These are phyloP conservation scores for Aspidiotus rigidus DNA, from an alignment of 2,888 invertebrate genomes.

Conservation along the genomic window DNA sequence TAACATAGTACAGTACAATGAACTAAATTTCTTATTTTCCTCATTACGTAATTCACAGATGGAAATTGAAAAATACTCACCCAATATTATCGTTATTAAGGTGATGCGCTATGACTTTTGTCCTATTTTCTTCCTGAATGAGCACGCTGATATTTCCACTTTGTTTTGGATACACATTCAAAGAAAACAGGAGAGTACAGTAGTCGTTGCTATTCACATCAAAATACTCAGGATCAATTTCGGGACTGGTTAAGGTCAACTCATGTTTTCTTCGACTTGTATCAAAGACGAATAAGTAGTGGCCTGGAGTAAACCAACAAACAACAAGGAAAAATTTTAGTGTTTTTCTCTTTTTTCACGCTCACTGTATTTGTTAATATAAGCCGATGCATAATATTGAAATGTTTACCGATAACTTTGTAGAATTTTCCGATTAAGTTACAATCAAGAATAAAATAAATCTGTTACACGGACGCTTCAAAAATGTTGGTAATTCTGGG, in stretches of 20 bases:
- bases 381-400: too few species aligned
- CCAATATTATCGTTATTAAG: constrained; percentile 17
- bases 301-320: constrained; percentile 49
- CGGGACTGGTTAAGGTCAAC: constrained; percentile 23
- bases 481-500: too few species aligned
- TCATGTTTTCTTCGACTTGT: constrained; percentile 25
- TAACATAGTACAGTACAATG: too few species aligned
- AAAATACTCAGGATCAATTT: constrained; percentile 21
- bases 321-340: too few species aligned
- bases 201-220: constrained; percentile 22
- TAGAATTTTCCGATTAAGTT: too few species aligned
- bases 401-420: too few species aligned
- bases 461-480: too few species aligned
- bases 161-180: constrained; percentile 6
- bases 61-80: constrained; percentile 10
- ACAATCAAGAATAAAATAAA: too few species aligned
- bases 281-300: constrained; percentile 56
- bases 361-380: neutral
- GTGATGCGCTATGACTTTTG: constrained; percentile 28
- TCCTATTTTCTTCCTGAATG: constrained; percentile 29
- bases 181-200: constrained; percentile 20
- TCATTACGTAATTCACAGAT: neutral
- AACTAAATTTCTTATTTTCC: too few species aligned
- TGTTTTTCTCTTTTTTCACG: too few species aligned
- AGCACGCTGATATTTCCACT: constrained; percentile 29